Base-by-base conservation (phyloP, 2,888 invertebrate species). In the Agrotis clavis region DNA sequence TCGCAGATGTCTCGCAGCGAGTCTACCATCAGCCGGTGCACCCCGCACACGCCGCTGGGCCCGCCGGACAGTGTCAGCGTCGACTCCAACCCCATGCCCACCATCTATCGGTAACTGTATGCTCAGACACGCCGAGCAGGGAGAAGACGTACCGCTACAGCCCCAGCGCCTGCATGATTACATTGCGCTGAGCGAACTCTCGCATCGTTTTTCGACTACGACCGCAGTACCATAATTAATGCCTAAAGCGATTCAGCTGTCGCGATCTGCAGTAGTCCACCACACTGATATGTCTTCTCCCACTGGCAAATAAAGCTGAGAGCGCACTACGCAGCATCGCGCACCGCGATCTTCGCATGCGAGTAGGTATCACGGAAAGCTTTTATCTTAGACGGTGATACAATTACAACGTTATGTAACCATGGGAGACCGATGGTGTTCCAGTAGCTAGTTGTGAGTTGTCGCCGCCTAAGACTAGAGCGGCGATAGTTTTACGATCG, bases 11-110 rank as follows among this genome's bases (percentile, higher is more conserved):
- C 98, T 84, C 97, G 97, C 94, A 97, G 98, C 96, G 98, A 97
- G 96, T 97, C 98, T 83, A 97, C 97, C 93, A 97, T 97, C 95
- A 97, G 96, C 92, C 93, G 93, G 87, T 95, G 94, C 92, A 95
- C 95, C 81, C 96, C 94, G 84, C 96, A 93, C 92, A 95, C 96
- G 19, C 96, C 96, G 77, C 91, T 96, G 82, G 95, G 95, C 71
- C 93, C 92, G 72, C 94, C 96, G 91, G 98, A 98, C 97, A 98
- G 98, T 97, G 98, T 97, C 94, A 98, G 98, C 97, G 98, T 98
- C 94, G 98, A 98, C 96, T 98, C 98, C 94, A 98, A 97, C 96
- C 97, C 98, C 93, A 97, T 98, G 95, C 98, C 98, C 87, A 98
- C 98, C 88, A 98, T 98, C 95, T 98, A 98, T 97, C 98, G 98